Evolutionary conservation across 1,140 invertebrate genomes (phyloP).

Genomic region (Yoshiicerus persimilis): DNA sequence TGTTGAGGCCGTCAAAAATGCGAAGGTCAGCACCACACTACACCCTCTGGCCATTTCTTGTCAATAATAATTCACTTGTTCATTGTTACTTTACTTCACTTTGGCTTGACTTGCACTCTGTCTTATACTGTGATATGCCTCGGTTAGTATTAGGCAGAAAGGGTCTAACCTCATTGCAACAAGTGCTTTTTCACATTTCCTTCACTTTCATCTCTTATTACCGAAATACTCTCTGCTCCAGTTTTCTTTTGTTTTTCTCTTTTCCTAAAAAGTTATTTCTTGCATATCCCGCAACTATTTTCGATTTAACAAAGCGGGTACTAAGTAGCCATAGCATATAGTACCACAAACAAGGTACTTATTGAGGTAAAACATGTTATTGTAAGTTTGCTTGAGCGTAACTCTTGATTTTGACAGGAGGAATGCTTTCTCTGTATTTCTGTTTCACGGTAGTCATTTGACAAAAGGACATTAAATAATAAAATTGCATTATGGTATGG

Average conservation of each 20-base stretch:
- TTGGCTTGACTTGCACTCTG: background rate
- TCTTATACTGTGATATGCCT: background rate
- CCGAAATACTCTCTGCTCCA: background rate
- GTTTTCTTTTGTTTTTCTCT: background rate
- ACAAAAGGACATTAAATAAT: too few species aligned
- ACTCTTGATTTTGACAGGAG: too few species aligned
- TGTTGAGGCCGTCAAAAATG: conserved; percentile 21
- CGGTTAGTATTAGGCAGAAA: background rate
- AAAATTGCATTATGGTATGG: too few species aligned
- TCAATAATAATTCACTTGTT: conserved; percentile 21
- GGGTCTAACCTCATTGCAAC: background rate
- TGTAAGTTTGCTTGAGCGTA: too few species aligned
- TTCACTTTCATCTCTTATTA: background rate
- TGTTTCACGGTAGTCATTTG: too few species aligned
- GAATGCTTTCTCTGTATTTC: too few species aligned
- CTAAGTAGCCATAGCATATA: too few species aligned
- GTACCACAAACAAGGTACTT: too few species aligned
- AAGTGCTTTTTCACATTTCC: background rate
- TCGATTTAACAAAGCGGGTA: too few species aligned
- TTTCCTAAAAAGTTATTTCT: background rate
- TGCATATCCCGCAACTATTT: background rate
- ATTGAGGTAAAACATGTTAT: too few species aligned
- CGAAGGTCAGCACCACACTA: conserved; percentile 1
- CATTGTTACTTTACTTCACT: background rate
- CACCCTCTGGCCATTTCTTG: background rate